A percentile compares a stretch with the other conserved stretches of the same genome.
phyloP scores from a whole-genome alignment of 30 jellyfish, hydroid and myxozoan genomes.

The Turritopsis dohrnii region DNA sequence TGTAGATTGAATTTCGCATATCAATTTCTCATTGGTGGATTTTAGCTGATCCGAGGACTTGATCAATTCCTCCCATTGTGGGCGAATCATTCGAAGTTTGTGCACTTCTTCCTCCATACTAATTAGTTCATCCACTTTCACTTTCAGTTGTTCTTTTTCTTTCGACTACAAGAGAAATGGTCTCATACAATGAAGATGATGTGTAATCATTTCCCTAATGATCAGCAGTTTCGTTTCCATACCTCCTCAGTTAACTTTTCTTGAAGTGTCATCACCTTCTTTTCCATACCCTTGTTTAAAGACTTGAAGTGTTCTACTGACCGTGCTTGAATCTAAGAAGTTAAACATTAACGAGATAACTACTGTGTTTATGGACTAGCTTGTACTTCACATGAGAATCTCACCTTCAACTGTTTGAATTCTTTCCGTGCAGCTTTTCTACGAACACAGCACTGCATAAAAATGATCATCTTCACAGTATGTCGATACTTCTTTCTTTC shows the following conservation, averaged over 20 bases:
- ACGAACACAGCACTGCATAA: slow-evolving; percentile 77
- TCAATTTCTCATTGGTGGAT: slow-evolving; percentile 16
- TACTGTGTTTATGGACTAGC: too few relatives aligned
- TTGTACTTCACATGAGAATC: not conserved
- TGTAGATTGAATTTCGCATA: not conserved
- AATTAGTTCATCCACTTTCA: slow-evolving; percentile 43
- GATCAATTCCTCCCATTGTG: slow-evolving; percentile 30
- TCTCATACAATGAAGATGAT: too few relatives aligned
- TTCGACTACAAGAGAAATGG: slow-evolving; percentile 29
- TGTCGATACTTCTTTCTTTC: slow-evolving; percentile 48
- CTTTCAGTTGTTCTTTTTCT: slow-evolving; percentile 43
- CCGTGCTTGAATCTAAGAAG: slow-evolving; percentile 69
- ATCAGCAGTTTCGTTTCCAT: not conserved
- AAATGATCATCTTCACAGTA: slow-evolving; percentile 45
- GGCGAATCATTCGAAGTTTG: slow-evolving; percentile 46
- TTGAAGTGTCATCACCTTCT: slow-evolving; percentile 73
- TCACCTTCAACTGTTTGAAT: slow-evolving; percentile 76
- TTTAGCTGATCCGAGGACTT: slow-evolving; percentile 36
- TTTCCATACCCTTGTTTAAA: slow-evolving; percentile 84
- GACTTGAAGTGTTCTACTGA: slow-evolving; percentile 83
- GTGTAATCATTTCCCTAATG: too few relatives aligned
- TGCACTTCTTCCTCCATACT: slow-evolving; percentile 53
- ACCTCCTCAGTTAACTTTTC: slow-evolving; percentile 84
- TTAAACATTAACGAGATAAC: too few relatives aligned
- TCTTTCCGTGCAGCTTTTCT: slow-evolving; percentile 72